Evolutionary conservation across 2,888 invertebrate genomes (phyloP), one percentile per base, ranked within the genome.

Genomic region (Lasioglossum vierecki): DNA sequence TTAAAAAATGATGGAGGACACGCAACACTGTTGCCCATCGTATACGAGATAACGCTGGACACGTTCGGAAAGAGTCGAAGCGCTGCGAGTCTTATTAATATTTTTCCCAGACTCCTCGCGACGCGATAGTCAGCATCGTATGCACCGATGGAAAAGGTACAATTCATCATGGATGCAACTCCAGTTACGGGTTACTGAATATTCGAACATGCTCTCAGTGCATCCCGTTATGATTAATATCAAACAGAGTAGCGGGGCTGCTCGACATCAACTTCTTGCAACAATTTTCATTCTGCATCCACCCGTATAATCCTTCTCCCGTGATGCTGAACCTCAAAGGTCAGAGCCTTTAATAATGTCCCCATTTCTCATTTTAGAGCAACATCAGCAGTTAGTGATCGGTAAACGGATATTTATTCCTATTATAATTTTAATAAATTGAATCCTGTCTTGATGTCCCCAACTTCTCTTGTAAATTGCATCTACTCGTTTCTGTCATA

Each of bases 211-310:
- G 60, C 77, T 41, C 70, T 35, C 77, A n/a, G 74, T 46, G 74
- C 39, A 18, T 82, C 82, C 82, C 84, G 77, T 82, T 84, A 82
- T 82, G 84, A 84, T 84, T 84, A 84, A 84, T 84, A 84, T 77
- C 70, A 73, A 81, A 76, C 81, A 49, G 57, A 57, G 57, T 44
- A 39, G 57, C 76, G 26, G 18, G 41, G 41, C 63, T 80, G 70
- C 75, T 41, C 26, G 46, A 72, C 41, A 72, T 75, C 76, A 75
- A 44, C 71, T 83, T 60, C 60, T 26, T 60, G 60, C 49, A 76
- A 60, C 72, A 76, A 81, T 83, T 83, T 81, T 83, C 81, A 26
- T 30, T 26, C 53, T 41, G 53, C 9, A 8, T 30, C 66, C 63
- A n/a, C 81, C 53, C 75, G 46, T 53, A 53, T 60, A n/a, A 39